A percentile compares a stretch with the other conserved stretches of the same genome.
phyloP scores from a whole-genome alignment of 23 tunicate species.

The Oikopleura dioica region DNA sequence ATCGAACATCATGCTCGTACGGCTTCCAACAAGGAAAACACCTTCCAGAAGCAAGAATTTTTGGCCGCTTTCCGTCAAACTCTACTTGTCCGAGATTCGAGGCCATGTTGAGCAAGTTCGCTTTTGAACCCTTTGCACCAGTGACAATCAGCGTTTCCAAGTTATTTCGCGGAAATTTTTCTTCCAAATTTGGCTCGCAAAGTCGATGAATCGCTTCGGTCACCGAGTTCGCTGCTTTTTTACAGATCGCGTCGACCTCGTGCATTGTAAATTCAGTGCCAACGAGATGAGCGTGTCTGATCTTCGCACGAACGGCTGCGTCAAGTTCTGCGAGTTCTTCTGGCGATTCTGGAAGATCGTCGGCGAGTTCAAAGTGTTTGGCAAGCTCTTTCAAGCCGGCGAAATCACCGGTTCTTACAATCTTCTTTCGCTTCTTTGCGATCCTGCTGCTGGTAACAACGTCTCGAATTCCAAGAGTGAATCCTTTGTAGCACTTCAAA shows the following conservation, averaged over 20 bases:
- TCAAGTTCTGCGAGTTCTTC: not conserved
- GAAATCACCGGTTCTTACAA: not conserved
- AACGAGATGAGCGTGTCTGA: not conserved
- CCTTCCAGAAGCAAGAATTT: constrained; percentile 56
- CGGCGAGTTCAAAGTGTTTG: not conserved
- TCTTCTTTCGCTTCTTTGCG: too few relatives aligned
- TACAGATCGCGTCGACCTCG: not conserved
- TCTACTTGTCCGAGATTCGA: constrained; percentile 18
- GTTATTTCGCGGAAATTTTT: constrained; percentile 63
- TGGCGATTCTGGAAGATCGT: not conserved
- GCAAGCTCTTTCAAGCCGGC: not conserved
- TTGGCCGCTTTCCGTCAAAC: constrained; percentile 77
- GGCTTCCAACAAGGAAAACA: constrained; percentile 58
- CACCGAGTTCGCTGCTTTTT: constrained; percentile 1
- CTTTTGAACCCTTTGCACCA: constrained; percentile 92
- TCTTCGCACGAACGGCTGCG: not conserved
- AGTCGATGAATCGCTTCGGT: constrained; percentile 8
- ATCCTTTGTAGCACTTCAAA: constrained; percentile 59
- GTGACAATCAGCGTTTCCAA: constrained; percentile 61
- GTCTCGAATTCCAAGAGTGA: constrained; percentile 33
- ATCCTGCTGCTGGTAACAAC: too few relatives aligned
- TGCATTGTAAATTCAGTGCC: not conserved
- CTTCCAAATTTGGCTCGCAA: constrained; percentile 13
- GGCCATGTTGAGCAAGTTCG: constrained; percentile 19
- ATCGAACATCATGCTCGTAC: constrained; percentile 40